Evolutionary conservation across 1,140 invertebrate species (phyloP), one percentile per base, ranked within the genome.

Genomic region (Plectrocnemia conspersa): DNA sequence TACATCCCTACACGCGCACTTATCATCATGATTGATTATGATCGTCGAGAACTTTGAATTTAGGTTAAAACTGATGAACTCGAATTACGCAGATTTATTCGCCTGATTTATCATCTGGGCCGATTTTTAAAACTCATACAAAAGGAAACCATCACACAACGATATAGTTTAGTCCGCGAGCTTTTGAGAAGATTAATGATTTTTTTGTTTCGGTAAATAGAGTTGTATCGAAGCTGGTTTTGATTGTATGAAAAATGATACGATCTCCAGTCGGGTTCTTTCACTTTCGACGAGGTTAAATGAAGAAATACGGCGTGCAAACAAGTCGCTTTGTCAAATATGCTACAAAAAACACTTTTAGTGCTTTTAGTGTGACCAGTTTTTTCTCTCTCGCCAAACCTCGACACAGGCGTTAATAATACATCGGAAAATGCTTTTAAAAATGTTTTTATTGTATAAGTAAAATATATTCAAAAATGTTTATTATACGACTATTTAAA

Each of bases 11-110:
- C 18, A 29, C 25, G 7, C 24, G n/a, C 23, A 22, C 3, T 47
- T 16, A 47, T 32, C 42, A 16, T n/a, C 21, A 22, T 50, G 47
- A 50, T 50, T 50, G 33, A 50, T 50, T 33, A 23, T 10, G 24
- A 22, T 38, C 29, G n/a, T 23, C 10, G 9, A 13, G 9, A 32
- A 50, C 25, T 50, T 50, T 50, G 47, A 4, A 38, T 38, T 16
- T 10, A 10, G 35, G 18, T 38, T 13, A 15, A 4, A 16, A 38
- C 35, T 38, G 35, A 38, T 38, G 35, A 38, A 15, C 35, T 38
- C 35, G 35, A 10, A 38, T 38, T 38, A 38, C 18, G 10, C 35
- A 15, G 15, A 38, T 38, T 38, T 38, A 38, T 38, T 38, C 13
- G 15, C 11, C 35, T 38, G 15, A 38, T 38, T 38, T 5, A 38